These are phyloP conservation scores for Phyllotreta cruciferae DNA, from an alignment of 2,888 invertebrate species.

Conservation along the genomic window DNA sequence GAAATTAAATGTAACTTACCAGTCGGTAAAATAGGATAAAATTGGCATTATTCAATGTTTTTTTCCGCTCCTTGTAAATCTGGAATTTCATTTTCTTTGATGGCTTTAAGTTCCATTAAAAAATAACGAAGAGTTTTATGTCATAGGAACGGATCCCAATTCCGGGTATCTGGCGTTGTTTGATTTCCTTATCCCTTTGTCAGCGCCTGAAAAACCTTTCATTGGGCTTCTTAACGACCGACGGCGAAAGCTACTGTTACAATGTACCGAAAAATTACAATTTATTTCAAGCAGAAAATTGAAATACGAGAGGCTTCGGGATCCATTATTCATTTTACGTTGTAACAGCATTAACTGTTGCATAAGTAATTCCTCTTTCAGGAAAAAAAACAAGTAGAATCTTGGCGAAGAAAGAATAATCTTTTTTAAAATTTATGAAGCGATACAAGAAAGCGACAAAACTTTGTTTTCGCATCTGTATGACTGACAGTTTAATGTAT, in stretches of 20 bases:
- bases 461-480: slow-evolving; percentile 3
- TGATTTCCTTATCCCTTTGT: slow-evolving; percentile 15
- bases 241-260: slow-evolving; percentile 20
- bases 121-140: slow-evolving; percentile 14
- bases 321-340: slow-evolving; percentile 29
- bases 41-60: slow-evolving; percentile 3
- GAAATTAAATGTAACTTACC: no score
- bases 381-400: slow-evolving; percentile 19
- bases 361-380: slow-evolving; percentile 26
- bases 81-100: slow-evolving; percentile 14
- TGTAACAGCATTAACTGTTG: slow-evolving; percentile 28
- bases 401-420: slow-evolving; percentile 23
- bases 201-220: slow-evolving; percentile 17
- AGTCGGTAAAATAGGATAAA: not conserved
- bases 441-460: slow-evolving; percentile 22
- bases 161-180: slow-evolving; percentile 7
- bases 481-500: slow-evolving; percentile 1
- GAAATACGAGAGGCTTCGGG: slow-evolving; percentile 27
- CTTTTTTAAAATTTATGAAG: slow-evolving; percentile 26
- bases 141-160: slow-evolving; percentile 1
- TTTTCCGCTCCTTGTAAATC: slow-evolving; percentile 5
- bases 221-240: slow-evolving; percentile 21
- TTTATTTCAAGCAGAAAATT: slow-evolving; percentile 29
- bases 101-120: slow-evolving; percentile 14
- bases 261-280: slow-evolving; percentile 31